Evolutionary conservation across 2,797 vertebrate genomes (phyloP).

Genomic region (Molossus alvarezi): DNA sequence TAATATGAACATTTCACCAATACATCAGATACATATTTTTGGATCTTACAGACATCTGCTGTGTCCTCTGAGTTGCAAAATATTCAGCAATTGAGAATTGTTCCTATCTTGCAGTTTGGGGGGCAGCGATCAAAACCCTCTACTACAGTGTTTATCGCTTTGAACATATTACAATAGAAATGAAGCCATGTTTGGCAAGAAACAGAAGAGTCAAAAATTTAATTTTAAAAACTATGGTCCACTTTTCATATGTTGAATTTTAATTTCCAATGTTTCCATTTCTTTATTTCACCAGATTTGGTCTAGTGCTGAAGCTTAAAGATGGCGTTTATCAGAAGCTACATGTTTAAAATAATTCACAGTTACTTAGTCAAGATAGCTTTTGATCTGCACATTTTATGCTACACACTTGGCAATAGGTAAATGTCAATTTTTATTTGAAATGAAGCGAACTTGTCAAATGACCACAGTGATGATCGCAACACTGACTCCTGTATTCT

Average conservation of each 20-base stretch:
- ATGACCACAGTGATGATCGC: neutral
- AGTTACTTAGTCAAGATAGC: constrained; percentile 25
- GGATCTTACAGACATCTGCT: constrained; percentile 50
- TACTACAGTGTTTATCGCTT: neutral
- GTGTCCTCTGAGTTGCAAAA: neutral
- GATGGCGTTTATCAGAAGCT: neutral
- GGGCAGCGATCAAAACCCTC: constrained; percentile 61
- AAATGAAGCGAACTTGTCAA: neutral
- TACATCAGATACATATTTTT: constrained; percentile 45
- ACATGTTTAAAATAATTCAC: constrained; percentile 38
- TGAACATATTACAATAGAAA: constrained; percentile 38
- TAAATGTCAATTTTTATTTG: constrained; percentile 46
- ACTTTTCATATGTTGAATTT: neutral
- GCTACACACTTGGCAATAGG: neutral
- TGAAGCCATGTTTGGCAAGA: neutral
- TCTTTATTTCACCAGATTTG: constrained; percentile 18
- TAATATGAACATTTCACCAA: constrained; percentile 11
- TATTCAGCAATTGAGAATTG: constrained; percentile 42
- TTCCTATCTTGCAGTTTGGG: constrained; percentile 47
- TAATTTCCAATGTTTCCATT: constrained; percentile 37
- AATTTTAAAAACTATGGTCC: neutral
- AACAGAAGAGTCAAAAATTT: neutral
- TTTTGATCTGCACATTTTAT: constrained; percentile 17
- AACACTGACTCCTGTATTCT: neutral
- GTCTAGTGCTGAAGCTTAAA: neutral